Base-by-base conservation (phyloP, 2,113 vertebrate species). In the Indicator maculatus region DNA sequence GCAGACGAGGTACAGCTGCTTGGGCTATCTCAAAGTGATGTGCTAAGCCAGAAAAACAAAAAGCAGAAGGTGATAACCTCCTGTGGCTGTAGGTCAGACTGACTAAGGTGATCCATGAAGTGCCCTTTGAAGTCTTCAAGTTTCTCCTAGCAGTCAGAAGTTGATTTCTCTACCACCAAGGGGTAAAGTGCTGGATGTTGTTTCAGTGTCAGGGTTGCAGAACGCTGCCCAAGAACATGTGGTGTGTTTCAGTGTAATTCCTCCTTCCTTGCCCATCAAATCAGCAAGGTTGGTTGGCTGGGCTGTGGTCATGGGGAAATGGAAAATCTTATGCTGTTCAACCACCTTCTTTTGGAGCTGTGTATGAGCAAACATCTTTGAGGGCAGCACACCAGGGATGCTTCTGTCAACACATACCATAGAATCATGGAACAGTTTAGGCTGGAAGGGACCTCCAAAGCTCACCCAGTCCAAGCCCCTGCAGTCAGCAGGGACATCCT, bases 191-290 rank as follows among this genome's bases (percentile, higher is more conserved):
- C 30, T 41, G n/a, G 21, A 24, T 2, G 1, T 8, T 17, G 4
- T 50, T 77, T 44, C 24, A 12, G 17, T 18, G 12, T 11, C n/a
- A 0, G 1, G 8, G 21, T 31, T 41, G 26, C 64, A 73, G 73
- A 83, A 17, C 5, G 2, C 21, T 12, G 11, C 9, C 38, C 60
- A 66, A 53, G 27, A 53, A 17, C 13, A 47, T 0, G 0, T 16
- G 60, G 36, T 36, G 30, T n/a, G 45, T 18, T 24, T 50, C 36
- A 28, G 36, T 4, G 10, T 16, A 53, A 61, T 39, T 38, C 9
- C 14, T 5, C 2, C 6, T 41, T 90, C 39, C 60, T 28, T 18
- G 12, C 21, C 38, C 27, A 44, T 3, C 8, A 31, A 82, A 84
- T 71, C 2, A 3, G 36, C 36, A 36, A 44, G 36, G 28, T 76